Percentiles rank a stretch among this genome's conserved stretches.
Evolutionary conservation across 1,140 invertebrate species (phyloP).

Genomic region (Coboldia fuscipes): DNA sequence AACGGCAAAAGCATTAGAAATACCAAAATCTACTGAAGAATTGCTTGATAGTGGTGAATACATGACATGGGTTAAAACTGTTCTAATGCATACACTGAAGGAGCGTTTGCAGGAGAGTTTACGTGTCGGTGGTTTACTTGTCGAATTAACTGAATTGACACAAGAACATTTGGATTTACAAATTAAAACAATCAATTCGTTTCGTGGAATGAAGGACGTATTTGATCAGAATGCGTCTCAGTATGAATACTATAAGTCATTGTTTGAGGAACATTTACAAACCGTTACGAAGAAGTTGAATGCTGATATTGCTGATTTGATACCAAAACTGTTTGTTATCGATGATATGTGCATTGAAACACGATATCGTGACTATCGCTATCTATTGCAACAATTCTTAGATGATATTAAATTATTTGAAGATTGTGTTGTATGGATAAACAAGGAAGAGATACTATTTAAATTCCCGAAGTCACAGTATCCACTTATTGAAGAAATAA

Average conservation of each 20-base stretch:
- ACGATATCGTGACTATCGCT: constrained; percentile 38
- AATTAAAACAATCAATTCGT: constrained; percentile 45
- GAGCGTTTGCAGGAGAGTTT: constrained; percentile 29
- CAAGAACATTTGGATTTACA: constrained; percentile 41
- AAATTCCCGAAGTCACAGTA: constrained; percentile 54
- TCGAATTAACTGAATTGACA: constrained; percentile 41
- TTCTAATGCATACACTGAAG: constrained; percentile 32
- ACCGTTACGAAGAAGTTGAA: constrained; percentile 43
- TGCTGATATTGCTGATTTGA: constrained; percentile 41
- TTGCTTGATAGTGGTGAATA: constrained; percentile 44
- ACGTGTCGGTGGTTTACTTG: constrained; percentile 28
- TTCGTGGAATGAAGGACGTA: constrained; percentile 43
- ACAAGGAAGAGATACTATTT: constrained; percentile 69
- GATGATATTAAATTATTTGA: constrained; percentile 50
- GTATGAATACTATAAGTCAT: constrained; percentile 56
- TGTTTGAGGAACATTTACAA: constrained; percentile 55
- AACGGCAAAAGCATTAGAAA: constrained; percentile 29
- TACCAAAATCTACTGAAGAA: constrained; percentile 44
- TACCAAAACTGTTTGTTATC: constrained; percentile 38
- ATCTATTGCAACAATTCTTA: constrained; percentile 47
- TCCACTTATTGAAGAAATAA: constrained; percentile 49
- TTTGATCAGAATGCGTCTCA: constrained; percentile 46
- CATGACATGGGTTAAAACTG: constrained; percentile 36
- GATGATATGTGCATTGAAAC: constrained; percentile 47
- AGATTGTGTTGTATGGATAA: constrained; percentile 60